Conservation (phyloP, 2,113 vertebrate genomes). For the Ptilonorhynchus violaceus region DNA sequence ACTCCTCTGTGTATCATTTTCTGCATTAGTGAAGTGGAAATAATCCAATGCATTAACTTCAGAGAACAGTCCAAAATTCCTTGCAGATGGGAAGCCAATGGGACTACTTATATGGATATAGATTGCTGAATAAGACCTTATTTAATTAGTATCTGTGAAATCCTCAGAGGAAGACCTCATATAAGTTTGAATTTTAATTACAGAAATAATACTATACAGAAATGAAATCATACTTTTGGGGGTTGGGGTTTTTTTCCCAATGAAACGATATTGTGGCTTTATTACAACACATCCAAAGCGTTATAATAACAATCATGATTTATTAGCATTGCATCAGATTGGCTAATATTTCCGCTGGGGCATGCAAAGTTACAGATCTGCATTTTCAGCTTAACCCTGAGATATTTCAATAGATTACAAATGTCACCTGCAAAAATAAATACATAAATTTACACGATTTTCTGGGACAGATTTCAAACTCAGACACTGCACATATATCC, state of each 20-base stretch:
- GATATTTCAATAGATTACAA: background rate
- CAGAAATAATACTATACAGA: background rate
- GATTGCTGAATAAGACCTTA: background rate
- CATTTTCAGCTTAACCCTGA: background rate
- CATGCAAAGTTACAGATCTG: background rate
- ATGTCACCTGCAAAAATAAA: conserved; percentile 40
- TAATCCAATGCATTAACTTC: background rate
- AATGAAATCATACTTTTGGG: conserved; percentile 19
- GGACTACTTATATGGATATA: background rate
- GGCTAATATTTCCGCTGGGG: background rate
- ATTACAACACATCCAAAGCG: background rate
- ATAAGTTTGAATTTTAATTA: conserved; percentile 38
- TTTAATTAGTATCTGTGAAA: conserved; percentile 26
- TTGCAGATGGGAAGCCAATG: background rate
- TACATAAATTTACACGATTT: background rate
- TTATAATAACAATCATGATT: conserved; percentile 8
- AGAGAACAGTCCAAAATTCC: background rate
- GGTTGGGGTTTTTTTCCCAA: background rate
- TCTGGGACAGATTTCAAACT: background rate
- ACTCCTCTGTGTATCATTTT: background rate
- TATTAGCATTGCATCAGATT: conserved; percentile 25
- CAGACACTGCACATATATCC: background rate
- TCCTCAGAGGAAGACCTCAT: background rate
- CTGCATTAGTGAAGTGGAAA: background rate
- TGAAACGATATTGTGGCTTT: background rate